Evolutionary conservation across 2,888 invertebrate genomes (phyloP), one percentile per base, ranked within the genome.

Genomic region (Steinernema carpocapsae): DNA sequence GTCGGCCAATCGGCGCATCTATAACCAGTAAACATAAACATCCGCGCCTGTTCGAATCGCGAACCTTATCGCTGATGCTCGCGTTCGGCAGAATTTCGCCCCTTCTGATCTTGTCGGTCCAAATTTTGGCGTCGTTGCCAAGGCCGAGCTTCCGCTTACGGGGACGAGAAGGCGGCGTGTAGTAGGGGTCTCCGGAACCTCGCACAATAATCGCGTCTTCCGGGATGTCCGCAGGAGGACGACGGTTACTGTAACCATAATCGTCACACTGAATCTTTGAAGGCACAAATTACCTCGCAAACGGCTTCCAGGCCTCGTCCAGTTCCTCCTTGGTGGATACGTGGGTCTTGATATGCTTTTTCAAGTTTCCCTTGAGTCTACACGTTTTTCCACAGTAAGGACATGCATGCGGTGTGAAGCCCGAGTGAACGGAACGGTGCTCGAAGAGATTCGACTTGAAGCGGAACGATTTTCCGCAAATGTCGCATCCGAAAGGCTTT

Each of bases 401-500:
- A 72, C 87, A 87, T 0, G 81, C 79, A 74, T 86, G 87, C 17
- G 87, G 86, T 12, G 86, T 85, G 72, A 81, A 85, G 7, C 85
- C 84, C 10, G 84, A 79, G 73, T 87, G 87, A 0, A 87, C 85
- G 17, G 86, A 85, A 2, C 86, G 82, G 77, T 87, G 87, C 72
- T 87, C 87, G 77, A 87, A 87, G 4, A 87, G 78, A 76, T 87
- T 87, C 12, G 86, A 87, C 74, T 87, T 87, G 79, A 87, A 87
- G 0, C 87, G 81, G 52, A 83, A 83, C 56, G 76, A 80, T 72
- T 87, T 87, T n/a, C 83, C 77, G 79, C 87, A 87, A 14, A 87
- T 83, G 72, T 87, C 87, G 74, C 87, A 87, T 43, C 78, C 77
- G 74, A 85, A 87, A 0, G 87, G 87, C 72, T 87, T 87, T 76